Percentiles rank a stretch among this genome's conserved stretches.
phyloP scores from a whole-genome alignment of 2,888 invertebrate genomes.

The Andrena praecox region DNA sequence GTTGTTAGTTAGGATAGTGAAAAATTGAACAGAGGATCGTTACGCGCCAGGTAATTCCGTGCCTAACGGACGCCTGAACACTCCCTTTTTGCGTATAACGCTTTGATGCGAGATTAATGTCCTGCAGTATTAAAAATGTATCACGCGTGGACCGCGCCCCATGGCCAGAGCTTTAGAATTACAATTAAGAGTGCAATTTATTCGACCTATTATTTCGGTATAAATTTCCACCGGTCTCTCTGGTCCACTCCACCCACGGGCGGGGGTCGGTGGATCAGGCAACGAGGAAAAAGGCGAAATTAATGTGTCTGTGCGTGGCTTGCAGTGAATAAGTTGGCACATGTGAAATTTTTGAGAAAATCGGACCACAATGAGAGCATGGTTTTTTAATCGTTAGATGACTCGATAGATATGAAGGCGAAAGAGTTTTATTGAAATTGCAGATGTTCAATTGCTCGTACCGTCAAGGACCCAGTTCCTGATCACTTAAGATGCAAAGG shows the following conservation, averaged over 20 bases:
- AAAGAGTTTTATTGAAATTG: background rate
- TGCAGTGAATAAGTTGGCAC: conserved; percentile 44
- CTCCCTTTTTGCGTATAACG: conserved; percentile 62
- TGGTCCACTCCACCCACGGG: conserved; percentile 30
- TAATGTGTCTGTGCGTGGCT: conserved; percentile 66
- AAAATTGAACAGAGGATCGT: conserved; percentile 30
- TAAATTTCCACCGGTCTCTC: conserved; percentile 59
- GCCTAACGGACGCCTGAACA: conserved; percentile 48
- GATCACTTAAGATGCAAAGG: too few species aligned
- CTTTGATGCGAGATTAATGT: conserved; percentile 77
- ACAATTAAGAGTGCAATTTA: conserved; percentile 77
- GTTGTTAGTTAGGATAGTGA: conserved; percentile 31
- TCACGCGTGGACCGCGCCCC: conserved; percentile 68
- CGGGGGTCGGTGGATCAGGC: conserved; percentile 35
- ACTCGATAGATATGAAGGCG: conserved; percentile 13
- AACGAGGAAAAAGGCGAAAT: conserved; percentile 65
- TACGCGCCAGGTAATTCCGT: conserved; percentile 53
- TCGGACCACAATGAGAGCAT: conserved; percentile 5
- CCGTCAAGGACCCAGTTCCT: too few species aligned
- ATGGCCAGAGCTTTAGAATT: conserved; percentile 69
- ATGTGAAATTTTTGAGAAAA: conserved; percentile 53
- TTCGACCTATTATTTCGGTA: conserved; percentile 70
- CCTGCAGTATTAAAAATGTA: conserved; percentile 78
- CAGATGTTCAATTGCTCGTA: too few species aligned
- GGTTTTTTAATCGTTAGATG: background rate